Evolutionary conservation across 2,888 invertebrate species (phyloP).

Genomic region (Clanis bilineata): DNA sequence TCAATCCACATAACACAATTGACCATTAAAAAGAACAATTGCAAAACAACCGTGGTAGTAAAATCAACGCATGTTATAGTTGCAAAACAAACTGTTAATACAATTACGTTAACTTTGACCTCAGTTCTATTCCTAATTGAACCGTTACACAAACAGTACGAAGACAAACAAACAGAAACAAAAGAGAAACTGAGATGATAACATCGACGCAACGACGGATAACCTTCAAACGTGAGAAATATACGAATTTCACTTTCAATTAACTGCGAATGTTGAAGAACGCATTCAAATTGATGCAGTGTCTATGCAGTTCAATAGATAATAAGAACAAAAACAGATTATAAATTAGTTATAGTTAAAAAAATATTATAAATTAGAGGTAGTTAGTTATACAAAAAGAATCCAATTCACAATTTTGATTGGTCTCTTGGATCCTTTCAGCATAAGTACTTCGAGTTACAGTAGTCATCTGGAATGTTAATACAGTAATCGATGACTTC

Average conservation of each 20-base stretch:
- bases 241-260: conserved; percentile 16
- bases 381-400: too few species aligned
- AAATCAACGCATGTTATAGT: background rate
- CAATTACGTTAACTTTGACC: background rate
- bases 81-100: background rate
- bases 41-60: background rate
- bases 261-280: background rate
- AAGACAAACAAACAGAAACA: conserved; percentile 3
- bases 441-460: too few species aligned
- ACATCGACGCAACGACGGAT: background rate
- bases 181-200: conserved; percentile 4
- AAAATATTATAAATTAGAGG: too few species aligned
- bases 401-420: too few species aligned
- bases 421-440: too few species aligned
- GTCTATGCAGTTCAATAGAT: background rate
- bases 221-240: conserved; percentile 9
- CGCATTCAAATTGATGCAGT: background rate
- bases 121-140: background rate
- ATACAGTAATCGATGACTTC: too few species aligned
- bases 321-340: too few species aligned
- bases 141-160: background rate
- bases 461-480: too few species aligned
- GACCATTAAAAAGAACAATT: too few species aligned
- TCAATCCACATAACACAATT: too few species aligned
- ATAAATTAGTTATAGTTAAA: too few species aligned